These are phyloP conservation scores for Archocentrus centrarchus DNA, from an alignment of 2,113 vertebrate genomes.

Conservation along the genomic window DNA sequence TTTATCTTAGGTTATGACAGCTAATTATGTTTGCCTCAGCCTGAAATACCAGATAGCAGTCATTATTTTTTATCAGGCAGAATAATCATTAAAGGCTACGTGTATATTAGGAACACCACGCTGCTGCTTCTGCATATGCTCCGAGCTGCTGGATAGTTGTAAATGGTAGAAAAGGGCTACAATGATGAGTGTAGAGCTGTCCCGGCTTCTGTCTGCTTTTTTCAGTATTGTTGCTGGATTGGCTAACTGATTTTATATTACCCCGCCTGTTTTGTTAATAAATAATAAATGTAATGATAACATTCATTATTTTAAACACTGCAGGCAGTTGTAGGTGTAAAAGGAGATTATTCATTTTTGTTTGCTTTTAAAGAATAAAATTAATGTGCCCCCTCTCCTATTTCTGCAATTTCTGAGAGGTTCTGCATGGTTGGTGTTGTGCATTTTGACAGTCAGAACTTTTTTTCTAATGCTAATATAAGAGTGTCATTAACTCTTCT, in stretches of 20 bases:
- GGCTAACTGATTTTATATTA: background rate
- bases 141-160: constrained; percentile 31
- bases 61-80: background rate
- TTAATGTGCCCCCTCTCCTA: background rate
- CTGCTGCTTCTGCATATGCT: constrained; percentile 41
- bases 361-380: constrained; percentile 10
- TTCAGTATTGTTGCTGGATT: background rate
- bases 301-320: background rate
- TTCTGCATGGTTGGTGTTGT: constrained; percentile 56
- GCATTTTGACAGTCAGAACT: constrained; percentile 30
- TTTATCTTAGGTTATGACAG: background rate
- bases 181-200: background rate
- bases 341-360: background rate
- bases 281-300: background rate
- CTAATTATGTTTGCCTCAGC: background rate
- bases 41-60: background rate
- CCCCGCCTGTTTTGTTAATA: background rate
- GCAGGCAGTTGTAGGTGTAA: background rate
- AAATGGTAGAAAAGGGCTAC: background rate
- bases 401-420: constrained; percentile 59
- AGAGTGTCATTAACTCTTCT: background rate
- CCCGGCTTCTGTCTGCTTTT: background rate
- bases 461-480: background rate
- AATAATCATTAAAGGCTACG: background rate
- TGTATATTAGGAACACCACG: background rate